Conservation (phyloP, 2,888 invertebrate genomes). For the Pteria penguin region DNA sequence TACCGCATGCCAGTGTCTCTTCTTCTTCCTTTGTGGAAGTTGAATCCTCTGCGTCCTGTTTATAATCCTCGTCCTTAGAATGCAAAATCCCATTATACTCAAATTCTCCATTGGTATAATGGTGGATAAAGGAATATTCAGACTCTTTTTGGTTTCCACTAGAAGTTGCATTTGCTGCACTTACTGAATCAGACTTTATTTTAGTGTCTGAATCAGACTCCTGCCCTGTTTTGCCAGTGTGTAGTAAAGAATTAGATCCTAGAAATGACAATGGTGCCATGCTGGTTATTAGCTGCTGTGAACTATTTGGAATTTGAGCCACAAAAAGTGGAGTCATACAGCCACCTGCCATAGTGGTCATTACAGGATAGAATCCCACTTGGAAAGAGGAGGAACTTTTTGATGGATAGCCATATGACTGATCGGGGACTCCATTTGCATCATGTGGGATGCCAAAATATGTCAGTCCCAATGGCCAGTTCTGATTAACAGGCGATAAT, state of each 20-base stretch:
- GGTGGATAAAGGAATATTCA: slow-evolving; percentile 68
- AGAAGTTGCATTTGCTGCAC: background rate
- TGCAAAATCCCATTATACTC: slow-evolving; percentile 66
- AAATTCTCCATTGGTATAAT: slow-evolving; percentile 70
- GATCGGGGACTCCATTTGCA: background rate
- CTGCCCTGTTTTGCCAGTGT: background rate
- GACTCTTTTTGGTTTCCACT: slow-evolving; percentile 34
- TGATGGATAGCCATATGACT: too few species aligned
- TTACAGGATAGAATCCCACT: background rate
- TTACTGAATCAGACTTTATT: background rate
- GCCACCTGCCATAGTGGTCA: background rate
- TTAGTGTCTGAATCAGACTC: background rate
- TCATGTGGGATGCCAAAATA: background rate
- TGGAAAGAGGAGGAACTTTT: background rate
- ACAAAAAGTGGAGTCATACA: background rate
- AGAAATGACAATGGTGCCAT: background rate
- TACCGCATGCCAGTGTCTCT: slow-evolving; percentile 82
- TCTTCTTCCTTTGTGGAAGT: slow-evolving; percentile 72
- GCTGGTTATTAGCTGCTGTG: background rate
- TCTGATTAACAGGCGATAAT: background rate
- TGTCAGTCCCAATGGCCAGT: background rate
- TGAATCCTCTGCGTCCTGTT: background rate
- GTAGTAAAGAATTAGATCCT: background rate
- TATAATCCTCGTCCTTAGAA: slow-evolving; percentile 25
- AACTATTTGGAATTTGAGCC: background rate